A percentile compares a stretch with the other conserved stretches of the same genome.
phyloP scores from a whole-genome alignment of 2,888 invertebrate species.

The Lithodes maja region DNA sequence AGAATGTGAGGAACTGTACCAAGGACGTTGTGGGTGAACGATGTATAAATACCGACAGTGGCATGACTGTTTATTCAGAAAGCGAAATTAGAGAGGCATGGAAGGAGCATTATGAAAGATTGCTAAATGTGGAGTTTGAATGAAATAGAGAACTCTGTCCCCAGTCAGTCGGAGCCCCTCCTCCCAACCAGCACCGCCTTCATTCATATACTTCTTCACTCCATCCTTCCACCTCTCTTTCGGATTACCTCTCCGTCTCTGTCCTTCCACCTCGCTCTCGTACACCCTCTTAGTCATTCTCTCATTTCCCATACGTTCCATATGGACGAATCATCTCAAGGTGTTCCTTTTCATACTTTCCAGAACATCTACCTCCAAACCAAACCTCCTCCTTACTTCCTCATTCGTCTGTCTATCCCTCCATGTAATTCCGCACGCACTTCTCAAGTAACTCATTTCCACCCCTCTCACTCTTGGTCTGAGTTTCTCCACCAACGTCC shows the following conservation, averaged over 20 bases:
- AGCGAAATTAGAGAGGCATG: too few species aligned
- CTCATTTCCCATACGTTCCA: not conserved
- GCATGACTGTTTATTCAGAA: too few species aligned
- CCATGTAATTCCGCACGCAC: not conserved
- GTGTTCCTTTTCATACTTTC: not conserved
- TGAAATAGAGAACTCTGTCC: not conserved
- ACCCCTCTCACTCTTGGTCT: not conserved
- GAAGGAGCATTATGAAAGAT: too few species aligned
- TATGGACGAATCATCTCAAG: not conserved
- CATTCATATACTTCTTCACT: not conserved
- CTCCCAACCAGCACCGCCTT: not conserved
- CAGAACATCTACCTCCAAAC: not conserved
- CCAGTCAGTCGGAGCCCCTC: not conserved
- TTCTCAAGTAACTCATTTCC: not conserved
- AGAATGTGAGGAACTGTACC: too few species aligned
- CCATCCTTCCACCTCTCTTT: not conserved
- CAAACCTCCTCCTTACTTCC: not conserved
- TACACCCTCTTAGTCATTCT: not conserved
- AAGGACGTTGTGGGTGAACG: too few species aligned
- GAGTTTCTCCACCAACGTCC: not conserved
- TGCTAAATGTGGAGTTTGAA: too few species aligned
- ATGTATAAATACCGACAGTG: too few species aligned
- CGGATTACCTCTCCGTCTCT: not conserved
- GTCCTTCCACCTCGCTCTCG: not conserved
- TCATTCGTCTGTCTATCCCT: not conserved